These are phyloP conservation scores for Chymomyza costata DNA, from an alignment of 1,140 invertebrate genomes.

Conservation along the genomic window DNA sequence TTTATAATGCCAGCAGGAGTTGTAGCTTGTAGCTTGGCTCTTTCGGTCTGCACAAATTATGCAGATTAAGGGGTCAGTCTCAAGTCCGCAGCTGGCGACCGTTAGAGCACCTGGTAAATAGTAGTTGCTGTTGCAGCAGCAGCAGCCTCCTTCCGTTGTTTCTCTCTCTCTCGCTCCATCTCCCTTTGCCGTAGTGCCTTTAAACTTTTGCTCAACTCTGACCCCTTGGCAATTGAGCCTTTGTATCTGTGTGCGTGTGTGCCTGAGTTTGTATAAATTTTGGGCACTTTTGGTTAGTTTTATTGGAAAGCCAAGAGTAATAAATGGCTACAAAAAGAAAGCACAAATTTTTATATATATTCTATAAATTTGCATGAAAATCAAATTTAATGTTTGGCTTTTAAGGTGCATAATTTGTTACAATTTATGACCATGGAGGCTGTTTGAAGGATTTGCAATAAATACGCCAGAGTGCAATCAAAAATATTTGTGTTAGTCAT, in stretches of 20 bases:
- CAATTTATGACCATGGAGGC: slow-evolving; percentile 11
- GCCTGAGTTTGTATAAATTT: no score
- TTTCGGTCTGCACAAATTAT: slow-evolving; percentile 54
- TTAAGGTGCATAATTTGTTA: slow-evolving; percentile 42
- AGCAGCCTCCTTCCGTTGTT: slow-evolving; percentile 33
- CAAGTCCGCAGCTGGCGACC: slow-evolving; percentile 42
- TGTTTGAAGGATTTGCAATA: no score
- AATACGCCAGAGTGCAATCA: no score
- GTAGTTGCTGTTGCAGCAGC: slow-evolving; percentile 18
- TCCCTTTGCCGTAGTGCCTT: not conserved
- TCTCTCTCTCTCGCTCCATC: slow-evolving; percentile 1
- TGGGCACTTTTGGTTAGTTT: not conserved
- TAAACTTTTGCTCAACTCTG: slow-evolving; percentile 7
- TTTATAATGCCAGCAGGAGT: slow-evolving; percentile 52
- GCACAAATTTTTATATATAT: no score
- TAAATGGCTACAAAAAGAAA: no score
- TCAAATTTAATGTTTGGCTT: slow-evolving; percentile 56
- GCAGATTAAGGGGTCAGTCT: slow-evolving; percentile 67
- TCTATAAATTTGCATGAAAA: slow-evolving; percentile 63
- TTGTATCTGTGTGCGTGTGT: no score
- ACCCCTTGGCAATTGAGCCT: slow-evolving; percentile 1
- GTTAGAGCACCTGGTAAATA: slow-evolving; percentile 31
- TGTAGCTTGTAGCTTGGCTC: slow-evolving; percentile 11
- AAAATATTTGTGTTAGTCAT: no score
- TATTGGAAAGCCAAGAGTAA: not conserved